Base-by-base conservation (phyloP, 2,797 vertebrate species). In the Myiotriccus ornatus region DNA sequence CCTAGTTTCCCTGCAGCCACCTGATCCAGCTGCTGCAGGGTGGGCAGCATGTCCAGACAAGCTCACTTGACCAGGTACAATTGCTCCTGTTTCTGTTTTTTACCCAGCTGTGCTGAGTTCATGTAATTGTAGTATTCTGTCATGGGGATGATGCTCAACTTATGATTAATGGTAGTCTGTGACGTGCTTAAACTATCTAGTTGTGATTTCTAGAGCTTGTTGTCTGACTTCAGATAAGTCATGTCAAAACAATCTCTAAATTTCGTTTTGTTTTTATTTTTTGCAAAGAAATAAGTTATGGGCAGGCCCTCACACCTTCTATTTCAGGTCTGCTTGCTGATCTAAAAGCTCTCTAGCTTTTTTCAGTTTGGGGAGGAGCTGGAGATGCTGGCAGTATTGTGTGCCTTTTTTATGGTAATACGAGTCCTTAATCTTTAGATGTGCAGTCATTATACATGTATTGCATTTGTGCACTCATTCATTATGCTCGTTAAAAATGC, bases 311-410 rank as follows among this genome's bases (percentile, higher is more conserved):
- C 30, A 70, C 52, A 77, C 22, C 24, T 65, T 35, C 37, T 86
- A 2, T 89, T 82, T 90, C 50, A 56, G 67, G n/a, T 32, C 49
- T 43, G 8, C 30, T 74, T 80, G 52, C 49, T 93, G 14, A 44
- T 32, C 75, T 93, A 6, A 77, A 89, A 81, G 43, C 52, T 78
- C 14, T 79, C 17, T 27, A 80, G 65, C 65, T 85, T 83, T 64
- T 47, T 53, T 64, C 39, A 57, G 46, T 21, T 28, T 39, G 60
- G 17, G 39, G 53, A 93, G 70, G 81, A 87, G 53, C 46, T 85
- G 69, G 46, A 32, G 71, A 55, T 85, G 24, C 76, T 96, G 94
- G 74, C 93, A 82, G 70, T 77, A 35, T 32, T 64, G 37, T 10
- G 17, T 74, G 24, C 37, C n/a, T 74, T 22, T 85, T 89, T 68